phyloP scores from a whole-genome alignment of 92 coral and sea anemone species.

The Bergia puertoricense region DNA sequence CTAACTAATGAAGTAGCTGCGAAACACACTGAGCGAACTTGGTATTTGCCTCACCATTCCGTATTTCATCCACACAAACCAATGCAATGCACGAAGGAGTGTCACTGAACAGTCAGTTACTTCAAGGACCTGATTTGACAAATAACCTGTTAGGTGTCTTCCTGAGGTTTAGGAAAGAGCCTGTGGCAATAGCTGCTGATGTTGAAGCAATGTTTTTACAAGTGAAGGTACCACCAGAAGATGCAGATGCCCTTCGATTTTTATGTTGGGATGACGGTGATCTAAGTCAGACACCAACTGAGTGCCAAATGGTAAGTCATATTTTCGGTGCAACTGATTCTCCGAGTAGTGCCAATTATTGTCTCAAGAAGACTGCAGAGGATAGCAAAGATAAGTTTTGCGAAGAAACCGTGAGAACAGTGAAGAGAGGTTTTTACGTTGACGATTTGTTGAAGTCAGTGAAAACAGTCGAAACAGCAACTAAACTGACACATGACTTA shows the following conservation, averaged over 20 bases:
- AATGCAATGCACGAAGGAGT: slow-evolving; percentile 24
- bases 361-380: not conserved
- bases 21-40: slow-evolving; percentile 22
- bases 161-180: slow-evolving; percentile 46
- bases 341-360: not conserved
- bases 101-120: slow-evolving; percentile 37
- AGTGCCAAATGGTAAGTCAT: too few species aligned
- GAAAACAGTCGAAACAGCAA: not conserved
- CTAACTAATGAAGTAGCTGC: slow-evolving; percentile 11
- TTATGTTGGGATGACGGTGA: too few species aligned
- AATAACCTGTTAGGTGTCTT: slow-evolving; percentile 50
- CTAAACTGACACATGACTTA: not conserved
- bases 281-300: too few species aligned
- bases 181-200: slow-evolving; percentile 50
- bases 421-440: not conserved
- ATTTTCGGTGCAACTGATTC: too few species aligned
- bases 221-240: slow-evolving; percentile 47
- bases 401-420: not conserved
- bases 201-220: slow-evolving; percentile 44
- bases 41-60: slow-evolving; percentile 44
- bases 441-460: not conserved
- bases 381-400: not conserved
- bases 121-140: slow-evolving; percentile 44
- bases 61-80: slow-evolving; percentile 50
- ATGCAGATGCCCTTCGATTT: slow-evolving; percentile 46